Evolutionary conservation across 2,797 vertebrate species (phyloP), one percentile per base, ranked within the genome.

Genomic region (Macrochelys suwanniensis): DNA sequence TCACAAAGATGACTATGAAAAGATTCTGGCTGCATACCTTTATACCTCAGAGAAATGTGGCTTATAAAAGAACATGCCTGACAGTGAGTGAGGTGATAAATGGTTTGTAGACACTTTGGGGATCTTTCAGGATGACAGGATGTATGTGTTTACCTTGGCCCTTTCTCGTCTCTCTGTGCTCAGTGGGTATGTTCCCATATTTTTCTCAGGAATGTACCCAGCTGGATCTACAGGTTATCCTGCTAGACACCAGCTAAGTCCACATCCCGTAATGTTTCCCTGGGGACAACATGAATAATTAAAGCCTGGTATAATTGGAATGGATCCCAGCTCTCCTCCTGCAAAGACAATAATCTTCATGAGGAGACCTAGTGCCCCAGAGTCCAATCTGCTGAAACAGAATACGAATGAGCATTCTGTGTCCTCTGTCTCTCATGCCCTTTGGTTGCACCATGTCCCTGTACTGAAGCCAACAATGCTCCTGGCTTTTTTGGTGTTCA

Each of bases 341-440:
- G 54, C 54, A 56, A 56, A 56, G 25, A 56, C 54, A 56, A 25
- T 56, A 11, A 25, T 23, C 33, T 21, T 13, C 11, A 1, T 1
- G 57, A 8, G 15, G 33, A 33, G 16, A 7, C 61, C 61, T n/a
- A 13, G 61, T 65, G 33, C 31, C 61, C 61, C 11, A 25, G 16
- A 8, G 1, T 0, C 1, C 3, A 13, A n/a, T 65, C 8, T 19
- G 6, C 61, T 65, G 61, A n/a, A n/a, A 31, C 74, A 26, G 54
- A 76, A 50, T 80, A 49, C 21, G 76, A 11, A 45, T 1, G 47
- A 45, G 3, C 6, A 1, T 2, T 37, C 45, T 19, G 5, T 1
- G 3, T 1, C 50, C 57, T 13, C 9, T 49, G 1, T 9, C 80
- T 1, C 0, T 54, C 21, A 51, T 37, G n/a, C 23, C 33, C 50